Evolutionary conservation across 2,888 invertebrate genomes (phyloP).

Genomic region (Chalcis sispes): DNA sequence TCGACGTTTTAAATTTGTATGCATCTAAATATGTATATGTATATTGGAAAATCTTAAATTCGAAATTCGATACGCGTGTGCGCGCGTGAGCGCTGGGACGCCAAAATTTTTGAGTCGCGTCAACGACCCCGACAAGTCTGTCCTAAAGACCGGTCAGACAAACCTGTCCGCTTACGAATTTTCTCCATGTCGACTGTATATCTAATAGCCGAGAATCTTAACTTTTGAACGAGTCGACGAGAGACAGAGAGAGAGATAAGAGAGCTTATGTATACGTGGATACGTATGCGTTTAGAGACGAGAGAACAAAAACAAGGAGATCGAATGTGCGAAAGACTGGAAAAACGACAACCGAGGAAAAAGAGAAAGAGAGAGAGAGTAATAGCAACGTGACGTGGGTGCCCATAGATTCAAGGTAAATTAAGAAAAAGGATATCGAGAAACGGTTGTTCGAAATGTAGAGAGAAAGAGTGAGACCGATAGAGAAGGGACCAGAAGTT

Average conservation of each 20-base stretch:
- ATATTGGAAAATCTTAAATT: too few species aligned
- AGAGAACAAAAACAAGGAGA: background rate
- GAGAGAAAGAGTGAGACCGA: background rate
- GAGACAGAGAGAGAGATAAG: too few species aligned
- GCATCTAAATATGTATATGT: too few species aligned
- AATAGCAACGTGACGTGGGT: background rate
- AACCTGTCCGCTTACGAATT: slow-evolving; percentile 27
- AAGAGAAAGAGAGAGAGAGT: background rate
- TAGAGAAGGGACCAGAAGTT: slow-evolving; percentile 6
- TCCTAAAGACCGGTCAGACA: slow-evolving; percentile 15
- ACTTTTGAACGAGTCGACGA: background rate
- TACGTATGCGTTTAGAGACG: background rate
- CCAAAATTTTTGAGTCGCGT: slow-evolving; percentile 4
- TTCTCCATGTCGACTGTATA: background rate
- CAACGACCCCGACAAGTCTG: slow-evolving; percentile 3
- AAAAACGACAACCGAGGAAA: slow-evolving; percentile 44
- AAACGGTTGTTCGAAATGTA: too few species aligned
- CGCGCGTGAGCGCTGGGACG: background rate
- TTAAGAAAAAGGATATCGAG: too few species aligned
- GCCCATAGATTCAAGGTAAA: too few species aligned
- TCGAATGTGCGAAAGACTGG: slow-evolving; percentile 38
- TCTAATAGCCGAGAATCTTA: background rate
- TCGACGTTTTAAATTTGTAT: too few species aligned
- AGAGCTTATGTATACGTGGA: too few species aligned
- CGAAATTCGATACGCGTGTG: slow-evolving; percentile 39